Conservation (phyloP, 2,113 vertebrate genomes). For the Pelecanus crispus region DNA sequence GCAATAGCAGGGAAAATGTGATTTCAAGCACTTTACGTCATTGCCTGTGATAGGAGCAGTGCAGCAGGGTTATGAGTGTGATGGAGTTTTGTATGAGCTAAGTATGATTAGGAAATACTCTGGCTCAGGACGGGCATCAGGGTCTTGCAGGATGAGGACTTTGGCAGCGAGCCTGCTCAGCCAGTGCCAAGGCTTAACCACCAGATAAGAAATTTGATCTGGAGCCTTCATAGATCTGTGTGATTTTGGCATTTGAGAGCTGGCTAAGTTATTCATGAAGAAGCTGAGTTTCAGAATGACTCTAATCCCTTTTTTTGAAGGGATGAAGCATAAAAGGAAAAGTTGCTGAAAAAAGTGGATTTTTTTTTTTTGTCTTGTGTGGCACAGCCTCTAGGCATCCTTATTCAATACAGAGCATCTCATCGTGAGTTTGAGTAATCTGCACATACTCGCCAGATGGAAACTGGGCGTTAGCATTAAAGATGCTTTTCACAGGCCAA, state of each 20-base stretch:
- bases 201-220: not conserved
- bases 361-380: not conserved
- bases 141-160: not conserved
- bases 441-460: rapidly evolving
- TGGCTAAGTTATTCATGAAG: not conserved
- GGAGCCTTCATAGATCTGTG: rapidly evolving
- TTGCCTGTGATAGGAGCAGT: not conserved
- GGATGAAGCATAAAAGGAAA: not conserved
- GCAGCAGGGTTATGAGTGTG: not conserved
- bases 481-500: not conserved
- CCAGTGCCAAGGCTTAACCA: not conserved
- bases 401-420: not conserved
- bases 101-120: too few relatives aligned
- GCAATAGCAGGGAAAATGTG: not conserved
- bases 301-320: not conserved
- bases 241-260: not conserved
- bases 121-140: not conserved
- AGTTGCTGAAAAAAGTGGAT: not conserved
- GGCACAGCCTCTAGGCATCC: not conserved
- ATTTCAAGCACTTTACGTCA: not conserved
- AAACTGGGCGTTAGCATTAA: not conserved
- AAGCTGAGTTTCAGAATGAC: not conserved
- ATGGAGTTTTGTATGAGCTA: not conserved
- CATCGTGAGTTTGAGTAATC: not conserved
- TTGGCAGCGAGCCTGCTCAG: not conserved